Percentiles rank a stretch among this genome's conserved stretches.
Evolutionary conservation across 2,888 invertebrate species (phyloP).

Genomic region (Spodoptera picta): DNA sequence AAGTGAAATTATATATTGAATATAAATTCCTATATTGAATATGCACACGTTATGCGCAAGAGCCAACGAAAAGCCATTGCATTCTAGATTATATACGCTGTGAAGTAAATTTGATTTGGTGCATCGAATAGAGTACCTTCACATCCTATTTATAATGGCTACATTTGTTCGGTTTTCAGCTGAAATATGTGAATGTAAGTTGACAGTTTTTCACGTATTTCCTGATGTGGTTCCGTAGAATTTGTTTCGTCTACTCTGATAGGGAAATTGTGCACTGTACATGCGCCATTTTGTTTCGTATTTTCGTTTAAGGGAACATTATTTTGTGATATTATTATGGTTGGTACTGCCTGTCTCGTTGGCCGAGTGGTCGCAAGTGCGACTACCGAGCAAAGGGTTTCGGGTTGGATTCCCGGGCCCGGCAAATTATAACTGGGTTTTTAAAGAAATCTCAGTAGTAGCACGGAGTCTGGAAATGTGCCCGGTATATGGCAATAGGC

Average conservation of each 20-base stretch:
- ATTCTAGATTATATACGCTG: conserved; percentile 56
- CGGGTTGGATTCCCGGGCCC: too few species aligned
- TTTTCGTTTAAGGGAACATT: too few species aligned
- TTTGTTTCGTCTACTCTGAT: conserved; percentile 25
- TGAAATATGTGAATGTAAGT: conserved; percentile 36
- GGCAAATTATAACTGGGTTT: too few species aligned
- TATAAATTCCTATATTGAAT: conserved; percentile 62
- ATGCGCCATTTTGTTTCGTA: not conserved
- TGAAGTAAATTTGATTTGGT: conserved; percentile 67
- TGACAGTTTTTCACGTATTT: conserved; percentile 30
- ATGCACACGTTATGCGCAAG: conserved; percentile 49
- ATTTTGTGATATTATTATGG: not conserved
- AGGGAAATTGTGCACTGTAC: conserved; percentile 5
- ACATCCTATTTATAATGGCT: conserved; percentile 47
- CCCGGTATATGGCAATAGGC: too few species aligned
- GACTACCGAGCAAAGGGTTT: too few species aligned
- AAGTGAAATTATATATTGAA: conserved; percentile 56
- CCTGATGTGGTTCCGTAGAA: not conserved
- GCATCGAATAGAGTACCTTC: conserved; percentile 50
- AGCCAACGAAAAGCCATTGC: conserved; percentile 40
- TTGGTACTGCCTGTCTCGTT: too few species aligned
- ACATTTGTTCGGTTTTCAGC: conserved; percentile 32
- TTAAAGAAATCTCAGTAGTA: too few species aligned
- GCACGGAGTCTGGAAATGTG: too few species aligned
- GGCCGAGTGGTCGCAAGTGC: too few species aligned